phyloP scores from a whole-genome alignment of 2,888 invertebrate species.

The Drosophila neonasuta region DNA sequence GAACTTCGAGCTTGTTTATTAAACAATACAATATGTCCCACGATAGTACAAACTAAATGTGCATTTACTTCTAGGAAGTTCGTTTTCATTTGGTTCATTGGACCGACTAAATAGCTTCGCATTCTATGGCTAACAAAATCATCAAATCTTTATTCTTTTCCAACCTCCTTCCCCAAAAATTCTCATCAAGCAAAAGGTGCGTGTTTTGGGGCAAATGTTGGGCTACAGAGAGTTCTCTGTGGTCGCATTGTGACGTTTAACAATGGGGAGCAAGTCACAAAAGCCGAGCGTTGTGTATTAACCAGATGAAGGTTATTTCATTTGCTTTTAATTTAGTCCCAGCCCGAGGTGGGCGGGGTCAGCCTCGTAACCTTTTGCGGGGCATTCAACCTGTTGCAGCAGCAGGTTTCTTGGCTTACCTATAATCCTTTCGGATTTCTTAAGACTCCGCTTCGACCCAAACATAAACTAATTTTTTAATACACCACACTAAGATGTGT shows the following conservation, averaged over 20 bases:
- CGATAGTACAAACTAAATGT: slow-evolving; percentile 26
- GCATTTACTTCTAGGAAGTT: slow-evolving; percentile 15
- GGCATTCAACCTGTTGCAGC: slow-evolving; percentile 64
- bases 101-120: neutral
- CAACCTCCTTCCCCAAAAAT: neutral
- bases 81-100: neutral
- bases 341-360: slow-evolving; percentile 14
- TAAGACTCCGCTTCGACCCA: slow-evolving; percentile 39
- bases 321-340: slow-evolving; percentile 69
- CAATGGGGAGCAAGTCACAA: slow-evolving; percentile 58
- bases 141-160: slow-evolving; percentile 1
- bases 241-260: slow-evolving; percentile 44
- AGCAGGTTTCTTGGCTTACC: slow-evolving; percentile 22
- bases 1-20: slow-evolving; percentile 57
- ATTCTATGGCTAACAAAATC: slow-evolving; percentile 1
- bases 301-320: slow-evolving; percentile 66
- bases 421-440: slow-evolving; percentile 69
- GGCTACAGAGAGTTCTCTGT: slow-evolving; percentile 3
- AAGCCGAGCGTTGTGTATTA: slow-evolving; percentile 54
- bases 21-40: slow-evolving; percentile 41
- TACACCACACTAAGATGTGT: slow-evolving; percentile 26
- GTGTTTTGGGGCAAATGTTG: slow-evolving; percentile 25
- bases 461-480: slow-evolving; percentile 68
- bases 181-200: slow-evolving; percentile 11
- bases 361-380: slow-evolving; percentile 38